Percentiles rank a stretch among this genome's conserved stretches.
phyloP scores from a whole-genome alignment of 2,888 invertebrate species.

The Cerastis leucographa region DNA sequence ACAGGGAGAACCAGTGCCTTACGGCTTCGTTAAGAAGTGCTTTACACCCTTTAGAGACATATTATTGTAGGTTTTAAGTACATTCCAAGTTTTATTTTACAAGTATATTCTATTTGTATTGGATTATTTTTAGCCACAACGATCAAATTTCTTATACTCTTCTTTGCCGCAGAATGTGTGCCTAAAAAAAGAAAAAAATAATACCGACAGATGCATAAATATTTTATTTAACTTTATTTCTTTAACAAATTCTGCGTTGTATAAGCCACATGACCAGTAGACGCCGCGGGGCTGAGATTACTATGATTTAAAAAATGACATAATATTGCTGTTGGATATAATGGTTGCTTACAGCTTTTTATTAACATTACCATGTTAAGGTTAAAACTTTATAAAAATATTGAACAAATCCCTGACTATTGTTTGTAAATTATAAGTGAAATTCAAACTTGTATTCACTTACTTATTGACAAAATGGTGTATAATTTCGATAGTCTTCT shows the following conservation, averaged over 20 bases:
- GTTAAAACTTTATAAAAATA: too few relatives aligned
- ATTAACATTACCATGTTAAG: too few relatives aligned
- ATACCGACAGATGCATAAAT: background rate
- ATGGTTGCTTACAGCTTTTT: too few relatives aligned
- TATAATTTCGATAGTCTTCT: constrained; percentile 35
- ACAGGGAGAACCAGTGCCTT: too few relatives aligned
- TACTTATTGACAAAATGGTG: constrained; percentile 26
- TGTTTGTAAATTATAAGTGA: background rate
- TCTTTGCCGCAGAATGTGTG: constrained; percentile 13
- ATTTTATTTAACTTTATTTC: too few relatives aligned
- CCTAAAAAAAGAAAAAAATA: constrained; percentile 40
- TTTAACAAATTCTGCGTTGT: background rate
- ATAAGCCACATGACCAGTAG: background rate
- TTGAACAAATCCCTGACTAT: too few relatives aligned
- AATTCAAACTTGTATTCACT: constrained; percentile 6
- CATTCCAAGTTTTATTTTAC: constrained; percentile 44
- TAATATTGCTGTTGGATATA: too few relatives aligned
- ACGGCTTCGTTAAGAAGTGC: too few relatives aligned
- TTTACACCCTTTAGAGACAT: too few relatives aligned
- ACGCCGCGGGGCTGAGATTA: too few relatives aligned
- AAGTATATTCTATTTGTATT: constrained; percentile 39
- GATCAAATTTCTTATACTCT: constrained; percentile 33
- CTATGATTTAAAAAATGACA: too few relatives aligned
- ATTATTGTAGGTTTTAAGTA: constrained; percentile 53
- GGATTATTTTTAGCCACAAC: constrained; percentile 39